phyloP scores from a whole-genome alignment of 2,797 vertebrate genomes.

The Oceanodroma leucorhoa region DNA sequence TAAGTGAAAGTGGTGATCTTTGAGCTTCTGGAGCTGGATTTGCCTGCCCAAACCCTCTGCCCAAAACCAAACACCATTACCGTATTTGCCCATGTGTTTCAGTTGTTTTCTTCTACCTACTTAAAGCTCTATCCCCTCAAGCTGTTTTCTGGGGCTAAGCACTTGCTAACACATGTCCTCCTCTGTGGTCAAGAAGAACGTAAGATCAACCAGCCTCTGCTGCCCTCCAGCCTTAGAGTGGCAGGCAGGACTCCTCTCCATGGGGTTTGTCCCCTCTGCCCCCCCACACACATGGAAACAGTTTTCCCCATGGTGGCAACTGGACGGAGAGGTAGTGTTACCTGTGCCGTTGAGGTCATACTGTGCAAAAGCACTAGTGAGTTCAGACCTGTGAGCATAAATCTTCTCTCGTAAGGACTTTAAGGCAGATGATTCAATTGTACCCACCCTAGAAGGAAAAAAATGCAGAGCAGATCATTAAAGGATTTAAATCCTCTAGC shows the following conservation, averaged over 20 bases:
- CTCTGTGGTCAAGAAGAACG: not conserved
- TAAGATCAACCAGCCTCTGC: not conserved
- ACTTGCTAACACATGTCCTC: not conserved
- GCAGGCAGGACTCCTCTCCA: not conserved
- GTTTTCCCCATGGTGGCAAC: not conserved
- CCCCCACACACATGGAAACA: accelerated
- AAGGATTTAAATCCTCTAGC: not conserved
- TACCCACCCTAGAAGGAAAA: slow-evolving; percentile 78
- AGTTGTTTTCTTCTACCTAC: not conserved
- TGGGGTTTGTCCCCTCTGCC: not conserved
- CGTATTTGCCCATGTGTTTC: not conserved
- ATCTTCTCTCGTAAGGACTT: slow-evolving; percentile 88
- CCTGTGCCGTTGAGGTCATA: slow-evolving; percentile 82
- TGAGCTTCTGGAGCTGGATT: not conserved
- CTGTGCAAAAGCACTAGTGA: slow-evolving; percentile 83
- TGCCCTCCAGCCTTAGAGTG: not conserved
- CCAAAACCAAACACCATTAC: not conserved
- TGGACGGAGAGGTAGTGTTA: slow-evolving; percentile 32
- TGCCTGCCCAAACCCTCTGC: not conserved
- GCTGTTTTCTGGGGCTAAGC: not conserved
- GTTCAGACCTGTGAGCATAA: slow-evolving; percentile 85
- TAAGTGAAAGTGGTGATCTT: not conserved
- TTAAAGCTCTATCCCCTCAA: not conserved
- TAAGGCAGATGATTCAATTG: slow-evolving; percentile 88
- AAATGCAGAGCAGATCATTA: not conserved